These are phyloP conservation scores for Meloe dianella DNA, from an alignment of 2,888 invertebrate species.

Conservation along the genomic window DNA sequence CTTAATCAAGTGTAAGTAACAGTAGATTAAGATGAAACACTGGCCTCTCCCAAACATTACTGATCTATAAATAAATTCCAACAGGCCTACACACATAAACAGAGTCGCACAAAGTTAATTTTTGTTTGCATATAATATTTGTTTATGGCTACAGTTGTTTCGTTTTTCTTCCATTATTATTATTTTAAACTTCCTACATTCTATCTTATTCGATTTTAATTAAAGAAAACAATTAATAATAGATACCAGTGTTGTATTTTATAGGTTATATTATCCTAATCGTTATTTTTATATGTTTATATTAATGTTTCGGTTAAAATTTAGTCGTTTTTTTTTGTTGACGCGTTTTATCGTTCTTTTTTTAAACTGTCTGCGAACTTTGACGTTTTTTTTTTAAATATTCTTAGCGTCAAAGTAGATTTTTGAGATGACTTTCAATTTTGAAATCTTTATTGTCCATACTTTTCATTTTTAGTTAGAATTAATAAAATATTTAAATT, in stretches of 20 bases:
- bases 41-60: conserved; percentile 47
- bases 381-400: not conserved
- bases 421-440: not conserved
- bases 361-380: conserved; percentile 1
- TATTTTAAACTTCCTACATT: conserved; percentile 3
- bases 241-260: conserved; percentile 12
- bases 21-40: conserved; percentile 26
- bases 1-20: not conserved
- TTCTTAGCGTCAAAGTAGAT: not conserved
- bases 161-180: not conserved
- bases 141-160: conserved; percentile 24
- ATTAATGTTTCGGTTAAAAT: not conserved
- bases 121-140: conserved; percentile 50
- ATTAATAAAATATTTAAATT: too few relatives aligned
- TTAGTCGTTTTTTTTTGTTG: not conserved
- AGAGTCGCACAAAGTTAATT: conserved; percentile 36
- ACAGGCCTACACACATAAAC: conserved; percentile 49
- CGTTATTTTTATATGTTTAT: not conserved
- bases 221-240: not conserved
- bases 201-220: conserved; percentile 5
- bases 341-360: not conserved
- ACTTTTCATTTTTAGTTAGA: too few relatives aligned
- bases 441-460: not conserved
- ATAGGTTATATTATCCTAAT: conserved; percentile 13
- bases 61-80: conserved; percentile 57